A percentile compares a stretch with the other conserved stretches of the same genome.
Evolutionary conservation across 2,113 vertebrate species (phyloP).

Genomic region (Phasianus colchicus): DNA sequence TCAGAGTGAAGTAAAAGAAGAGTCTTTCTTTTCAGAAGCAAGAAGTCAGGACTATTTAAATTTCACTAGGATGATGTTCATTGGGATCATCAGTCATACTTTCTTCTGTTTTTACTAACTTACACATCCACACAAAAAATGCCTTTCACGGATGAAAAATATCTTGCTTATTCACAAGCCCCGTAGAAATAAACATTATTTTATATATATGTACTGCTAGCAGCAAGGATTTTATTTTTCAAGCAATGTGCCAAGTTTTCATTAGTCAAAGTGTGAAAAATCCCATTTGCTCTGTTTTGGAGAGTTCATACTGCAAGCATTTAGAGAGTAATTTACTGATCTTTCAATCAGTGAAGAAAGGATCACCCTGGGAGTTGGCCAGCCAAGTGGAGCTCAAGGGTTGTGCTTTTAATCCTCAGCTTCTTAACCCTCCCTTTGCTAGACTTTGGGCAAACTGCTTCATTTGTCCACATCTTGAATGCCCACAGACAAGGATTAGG

Average conservation of each 20-base stretch:
- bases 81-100: conserved; percentile 22
- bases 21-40: conserved; percentile 24
- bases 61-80: conserved; percentile 16
- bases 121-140: conserved; percentile 42
- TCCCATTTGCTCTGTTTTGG: conserved; percentile 52
- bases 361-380: not conserved
- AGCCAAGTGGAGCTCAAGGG: not conserved
- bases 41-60: not conserved
- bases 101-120: conserved; percentile 47
- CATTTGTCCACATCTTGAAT: conserved; percentile 17
- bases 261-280: conserved; percentile 71
- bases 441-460: conserved; percentile 30
- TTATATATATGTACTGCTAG: conserved; percentile 50
- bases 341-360: not conserved
- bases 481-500: conserved; percentile 10
- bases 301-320: conserved; percentile 21
- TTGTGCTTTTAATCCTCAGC: conserved; percentile 3
- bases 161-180: conserved; percentile 60
- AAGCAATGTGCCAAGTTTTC: conserved; percentile 59
- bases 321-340: conserved; percentile 22
- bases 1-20: not conserved
- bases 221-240: conserved; percentile 43
- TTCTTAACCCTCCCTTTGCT: not conserved
- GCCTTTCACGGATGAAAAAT: conserved; percentile 65
- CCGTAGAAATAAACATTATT: conserved; percentile 62